These are phyloP conservation scores for Cliona cf. orientalis DNA, from an alignment of 37 sponge, comb jelly and placozoan species.

Conservation along the genomic window DNA sequence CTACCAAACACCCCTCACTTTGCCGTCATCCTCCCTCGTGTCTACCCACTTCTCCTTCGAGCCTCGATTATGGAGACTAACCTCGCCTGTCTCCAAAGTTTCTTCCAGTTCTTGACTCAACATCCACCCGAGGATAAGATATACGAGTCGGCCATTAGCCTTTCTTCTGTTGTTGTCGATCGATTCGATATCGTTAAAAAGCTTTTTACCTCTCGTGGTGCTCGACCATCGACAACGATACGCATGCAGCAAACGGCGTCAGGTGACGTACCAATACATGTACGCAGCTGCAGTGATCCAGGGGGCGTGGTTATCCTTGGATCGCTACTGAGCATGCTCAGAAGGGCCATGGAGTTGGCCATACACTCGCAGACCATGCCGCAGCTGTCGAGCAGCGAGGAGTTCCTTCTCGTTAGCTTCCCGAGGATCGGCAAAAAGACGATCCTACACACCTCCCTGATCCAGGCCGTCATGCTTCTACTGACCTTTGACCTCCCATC, in stretches of 20 bases:
- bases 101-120: constrained; percentile 51
- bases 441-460: constrained; percentile 29
- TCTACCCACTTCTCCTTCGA: constrained; percentile 30
- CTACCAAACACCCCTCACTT: constrained; percentile 57
- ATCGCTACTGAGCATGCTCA: constrained; percentile 51
- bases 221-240: background rate
- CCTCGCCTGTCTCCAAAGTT: constrained; percentile 16
- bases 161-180: constrained; percentile 35
- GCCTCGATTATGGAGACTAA: constrained; percentile 59
- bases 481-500: constrained; percentile 16
- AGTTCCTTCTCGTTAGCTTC: constrained; percentile 39
- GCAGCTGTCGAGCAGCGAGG: constrained; percentile 23
- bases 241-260: background rate
- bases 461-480: constrained; percentile 40
- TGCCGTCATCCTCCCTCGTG: constrained; percentile 36
- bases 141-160: constrained; percentile 20
- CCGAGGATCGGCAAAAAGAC: constrained; percentile 29
- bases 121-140: constrained; percentile 39
- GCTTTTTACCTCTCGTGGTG: constrained; percentile 18
- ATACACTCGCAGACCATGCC: constrained; percentile 29
- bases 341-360: constrained; percentile 28
- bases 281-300: background rate
- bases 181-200: constrained; percentile 45
- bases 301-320: background rate
- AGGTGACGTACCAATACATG: background rate